These are phyloP conservation scores for Calyptomena viridis DNA, from an alignment of 2,113 vertebrate species.

Conservation along the genomic window DNA sequence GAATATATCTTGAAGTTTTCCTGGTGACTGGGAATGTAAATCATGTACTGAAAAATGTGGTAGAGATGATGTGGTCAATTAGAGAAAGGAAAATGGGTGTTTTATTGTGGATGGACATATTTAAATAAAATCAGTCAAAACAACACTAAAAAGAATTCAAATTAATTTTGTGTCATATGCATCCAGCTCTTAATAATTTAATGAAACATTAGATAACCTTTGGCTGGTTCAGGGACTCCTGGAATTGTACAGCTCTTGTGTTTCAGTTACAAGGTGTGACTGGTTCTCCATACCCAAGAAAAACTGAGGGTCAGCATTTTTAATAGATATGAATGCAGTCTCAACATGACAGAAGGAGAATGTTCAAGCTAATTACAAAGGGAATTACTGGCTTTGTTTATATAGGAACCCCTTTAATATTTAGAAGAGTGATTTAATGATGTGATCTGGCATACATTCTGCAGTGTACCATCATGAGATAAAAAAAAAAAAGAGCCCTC, in stretches of 20 bases:
- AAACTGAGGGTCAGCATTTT: neutral
- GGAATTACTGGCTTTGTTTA: slow-evolving; percentile 15
- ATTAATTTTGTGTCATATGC: neutral
- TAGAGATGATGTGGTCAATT: neutral
- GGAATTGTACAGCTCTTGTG: neutral
- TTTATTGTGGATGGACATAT: neutral
- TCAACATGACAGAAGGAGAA: slow-evolving; percentile 22
- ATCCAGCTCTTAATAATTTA: neutral
- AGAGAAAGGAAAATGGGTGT: neutral
- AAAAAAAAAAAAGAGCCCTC: neutral
- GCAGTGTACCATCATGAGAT: neutral
- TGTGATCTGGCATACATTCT: slow-evolving; percentile 55
- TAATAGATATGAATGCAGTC: neutral
- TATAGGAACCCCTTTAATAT: slow-evolving; percentile 44
- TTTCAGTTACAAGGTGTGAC: neutral
- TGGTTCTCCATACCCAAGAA: neutral
- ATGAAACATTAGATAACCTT: neutral
- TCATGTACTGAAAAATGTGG: neutral
- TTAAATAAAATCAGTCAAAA: neutral
- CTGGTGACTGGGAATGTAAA: neutral
- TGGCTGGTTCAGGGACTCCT: neutral
- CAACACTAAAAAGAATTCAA: neutral
- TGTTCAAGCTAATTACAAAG: slow-evolving; percentile 29
- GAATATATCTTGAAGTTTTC: neutral
- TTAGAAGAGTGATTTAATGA: slow-evolving; percentile 40